Percentiles rank a stretch among this genome's conserved stretches.
Evolutionary conservation across 92 coral and sea anemone species (phyloP).

Genomic region (Parazoanthus swiftii): DNA sequence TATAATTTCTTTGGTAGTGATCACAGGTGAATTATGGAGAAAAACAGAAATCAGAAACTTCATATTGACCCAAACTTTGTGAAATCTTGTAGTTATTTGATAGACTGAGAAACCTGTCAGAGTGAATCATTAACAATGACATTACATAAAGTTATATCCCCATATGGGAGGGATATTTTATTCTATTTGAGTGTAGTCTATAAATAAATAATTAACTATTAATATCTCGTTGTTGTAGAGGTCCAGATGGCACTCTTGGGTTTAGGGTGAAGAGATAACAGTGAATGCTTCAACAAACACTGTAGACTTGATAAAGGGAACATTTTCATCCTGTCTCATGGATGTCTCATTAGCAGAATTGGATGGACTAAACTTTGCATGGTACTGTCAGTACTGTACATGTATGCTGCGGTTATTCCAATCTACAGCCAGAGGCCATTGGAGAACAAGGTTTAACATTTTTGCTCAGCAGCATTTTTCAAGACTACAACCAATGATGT

Average conservation of each 20-base stretch:
- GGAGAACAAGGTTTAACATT: not conserved
- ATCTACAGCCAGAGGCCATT: not conserved
- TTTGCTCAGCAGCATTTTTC: not conserved
- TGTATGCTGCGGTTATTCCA: not conserved
- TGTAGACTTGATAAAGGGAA: not conserved
- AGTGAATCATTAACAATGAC: no score
- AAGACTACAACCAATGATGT: not conserved
- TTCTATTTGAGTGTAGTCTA: no score
- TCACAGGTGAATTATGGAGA: no score
- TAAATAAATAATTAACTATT: not conserved
- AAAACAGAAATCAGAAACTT: no score
- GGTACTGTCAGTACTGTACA: no score
- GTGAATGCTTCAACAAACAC: not conserved
- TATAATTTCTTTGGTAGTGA: no score
- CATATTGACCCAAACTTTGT: no score
- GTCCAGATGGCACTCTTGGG: slow-evolving; percentile 55
- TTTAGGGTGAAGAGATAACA: slow-evolving; percentile 50
- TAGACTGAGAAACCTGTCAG: no score
- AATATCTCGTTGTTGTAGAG: slow-evolving; percentile 38
- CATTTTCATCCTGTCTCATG: not conserved
- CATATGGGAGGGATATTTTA: no score
- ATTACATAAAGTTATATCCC: no score
- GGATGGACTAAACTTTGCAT: not conserved
- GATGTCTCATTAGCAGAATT: not conserved
- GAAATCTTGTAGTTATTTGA: no score